Evolutionary conservation across 2,888 invertebrate genomes (phyloP).

Genomic region (Diadromus collaris): DNA sequence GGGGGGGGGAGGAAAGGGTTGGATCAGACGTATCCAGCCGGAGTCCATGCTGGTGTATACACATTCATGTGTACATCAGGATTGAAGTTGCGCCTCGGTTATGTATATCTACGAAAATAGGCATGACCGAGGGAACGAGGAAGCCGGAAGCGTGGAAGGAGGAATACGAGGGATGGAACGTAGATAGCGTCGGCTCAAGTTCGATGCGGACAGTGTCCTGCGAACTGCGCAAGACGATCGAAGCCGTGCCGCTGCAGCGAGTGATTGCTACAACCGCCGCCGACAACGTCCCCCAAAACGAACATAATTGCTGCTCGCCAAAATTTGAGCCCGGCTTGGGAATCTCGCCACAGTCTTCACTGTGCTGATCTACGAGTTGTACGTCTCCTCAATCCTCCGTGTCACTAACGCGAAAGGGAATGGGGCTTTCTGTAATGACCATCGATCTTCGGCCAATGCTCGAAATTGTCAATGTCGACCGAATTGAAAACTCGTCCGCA

Average conservation of each 20-base stretch:
- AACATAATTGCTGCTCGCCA: conserved; percentile 20
- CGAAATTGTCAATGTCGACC: background rate
- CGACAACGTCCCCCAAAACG: background rate
- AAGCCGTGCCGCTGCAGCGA: conserved; percentile 30
- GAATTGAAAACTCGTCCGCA: background rate
- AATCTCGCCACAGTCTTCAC: conserved; percentile 11
- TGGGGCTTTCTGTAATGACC: background rate
- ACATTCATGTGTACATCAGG: conserved; percentile 14
- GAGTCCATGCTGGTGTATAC: background rate
- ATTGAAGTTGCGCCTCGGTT: conserved; percentile 18
- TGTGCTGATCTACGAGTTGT: conserved; percentile 31
- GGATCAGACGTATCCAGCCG: conserved; percentile 8
- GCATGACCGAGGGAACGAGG: conserved; percentile 5
- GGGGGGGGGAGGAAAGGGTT: background rate
- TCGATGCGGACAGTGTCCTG: conserved; percentile 39
- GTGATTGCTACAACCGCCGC: conserved; percentile 38
- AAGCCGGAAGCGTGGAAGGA: conserved; percentile 11
- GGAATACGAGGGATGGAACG: conserved; percentile 1
- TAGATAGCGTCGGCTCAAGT: conserved; percentile 35
- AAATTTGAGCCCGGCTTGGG: conserved; percentile 35
- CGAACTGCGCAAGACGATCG: conserved; percentile 49
- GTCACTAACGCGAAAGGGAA: background rate
- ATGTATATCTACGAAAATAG: conserved; percentile 8
- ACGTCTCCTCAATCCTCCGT: conserved; percentile 14
- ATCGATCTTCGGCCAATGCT: background rate